Conservation (phyloP, 2,888 invertebrate species). For the Campoletis raptor region DNA sequence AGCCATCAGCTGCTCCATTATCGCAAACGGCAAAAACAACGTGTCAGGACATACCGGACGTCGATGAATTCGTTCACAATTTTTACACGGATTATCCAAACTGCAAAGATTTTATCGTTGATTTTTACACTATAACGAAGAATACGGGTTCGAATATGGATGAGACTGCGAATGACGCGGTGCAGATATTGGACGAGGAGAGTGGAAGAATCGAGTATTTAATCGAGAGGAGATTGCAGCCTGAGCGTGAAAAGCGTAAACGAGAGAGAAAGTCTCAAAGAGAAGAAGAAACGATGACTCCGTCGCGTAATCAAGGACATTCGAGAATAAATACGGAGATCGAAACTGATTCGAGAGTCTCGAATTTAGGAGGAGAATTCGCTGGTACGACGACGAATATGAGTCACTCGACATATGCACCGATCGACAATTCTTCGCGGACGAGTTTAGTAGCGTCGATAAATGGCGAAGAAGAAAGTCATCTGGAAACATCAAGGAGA, state of each 20-base stretch:
- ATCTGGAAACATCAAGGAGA: background rate
- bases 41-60: constrained; percentile 85
- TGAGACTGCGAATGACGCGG: constrained; percentile 82
- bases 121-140: constrained; percentile 83
- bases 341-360: constrained; percentile 40
- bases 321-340: background rate
- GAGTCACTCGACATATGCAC: background rate
- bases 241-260: constrained; percentile 55
- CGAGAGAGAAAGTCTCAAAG: constrained; percentile 45
- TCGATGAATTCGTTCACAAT: constrained; percentile 89
- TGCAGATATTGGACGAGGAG: constrained; percentile 78
- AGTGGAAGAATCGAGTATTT: constrained; percentile 61
- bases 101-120: constrained; percentile 88
- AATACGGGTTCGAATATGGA: constrained; percentile 83
- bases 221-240: constrained; percentile 63
- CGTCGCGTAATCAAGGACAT: constrained; percentile 16
- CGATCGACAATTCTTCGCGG: constrained; percentile 13
- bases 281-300: constrained; percentile 11
- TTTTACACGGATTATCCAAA: constrained; percentile 90
- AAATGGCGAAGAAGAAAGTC: background rate
- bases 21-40: constrained; percentile 74
- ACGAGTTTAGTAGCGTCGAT: background rate
- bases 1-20: constrained; percentile 83
- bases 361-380: constrained; percentile 19
- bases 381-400: background rate